Evolutionary conservation across 2,113 vertebrate species (phyloP), one percentile per base, ranked within the genome.

Genomic region (Dermatemys mawii): DNA sequence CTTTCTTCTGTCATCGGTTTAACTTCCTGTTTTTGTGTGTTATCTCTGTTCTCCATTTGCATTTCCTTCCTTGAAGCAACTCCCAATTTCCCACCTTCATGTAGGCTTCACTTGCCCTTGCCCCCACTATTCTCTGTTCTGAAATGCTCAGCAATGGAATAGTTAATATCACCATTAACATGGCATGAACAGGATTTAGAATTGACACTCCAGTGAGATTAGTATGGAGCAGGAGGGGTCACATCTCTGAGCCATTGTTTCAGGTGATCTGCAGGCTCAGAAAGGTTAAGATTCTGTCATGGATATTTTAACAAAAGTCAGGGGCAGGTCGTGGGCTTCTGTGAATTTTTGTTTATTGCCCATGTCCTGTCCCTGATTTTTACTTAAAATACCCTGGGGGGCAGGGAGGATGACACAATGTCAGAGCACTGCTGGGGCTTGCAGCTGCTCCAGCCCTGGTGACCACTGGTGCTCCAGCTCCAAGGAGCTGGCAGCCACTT

Each of bases 31-130:
- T 93, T 96, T 51, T 48, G 41, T 95, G 35, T 38, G 35, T 19
- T 3, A 5, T 70, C n/a, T 38, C 89, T 92, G 35, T 87, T 90
- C 81, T 93, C 87, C 92, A 86, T 90, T 55, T 50, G 21, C 4
- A 3, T 92, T 86, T 95, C 41, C 32, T 95, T 90, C 83, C 80
- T 76, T 95, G 84, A 88, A 85, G 84, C 57, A 88, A 26, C 87
- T 83, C 2, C 82, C 11, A 88, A 5, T 81, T 41, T 93, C 57
- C 95, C 5, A 41, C 70, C 11, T 24, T 75, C 41, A 8, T 26
- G 10, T 26, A 44, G 9, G 76, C 81, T 88, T 88, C 55, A 86
- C 86, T 92, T 92, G 88, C 79, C 32, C n/a, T n/a, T n/a, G n/a
- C n/a, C 92, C 84, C 21, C 70, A 6, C n/a, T n/a, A 16, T 81